A percentile compares a stretch with the other conserved stretches of the same genome.
phyloP scores from a whole-genome alignment of 1,140 invertebrate genomes.

The Belonocnema kinseyi region DNA sequence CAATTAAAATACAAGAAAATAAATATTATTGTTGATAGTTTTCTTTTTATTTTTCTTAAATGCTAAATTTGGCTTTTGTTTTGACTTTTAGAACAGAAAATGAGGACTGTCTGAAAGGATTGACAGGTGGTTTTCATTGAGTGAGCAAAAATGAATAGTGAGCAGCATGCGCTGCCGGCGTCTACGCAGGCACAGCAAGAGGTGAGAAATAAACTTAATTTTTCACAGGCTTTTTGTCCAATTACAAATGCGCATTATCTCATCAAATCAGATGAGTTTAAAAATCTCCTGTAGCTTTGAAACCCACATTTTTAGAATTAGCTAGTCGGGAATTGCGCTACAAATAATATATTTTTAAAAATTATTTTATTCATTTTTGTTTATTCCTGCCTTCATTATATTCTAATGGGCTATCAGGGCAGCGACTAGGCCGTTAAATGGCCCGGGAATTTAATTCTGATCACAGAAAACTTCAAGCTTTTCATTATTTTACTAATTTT shows the following conservation, averaged over 20 bases:
- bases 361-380: too few relatives aligned
- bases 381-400: too few relatives aligned
- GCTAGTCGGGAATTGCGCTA: too few relatives aligned
- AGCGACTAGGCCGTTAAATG: too few relatives aligned
- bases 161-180: conserved; percentile 75
- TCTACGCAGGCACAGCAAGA: conserved; percentile 75
- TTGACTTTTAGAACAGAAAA: conserved; percentile 65
- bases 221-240: conserved; percentile 60
- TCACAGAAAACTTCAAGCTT: too few relatives aligned
- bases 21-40: too few relatives aligned
- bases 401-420: too few relatives aligned
- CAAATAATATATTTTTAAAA: too few relatives aligned
- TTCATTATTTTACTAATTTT: too few relatives aligned
- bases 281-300: neutral
- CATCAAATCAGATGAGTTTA: conserved; percentile 33
- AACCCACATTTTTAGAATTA: too few relatives aligned
- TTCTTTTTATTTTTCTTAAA: neutral
- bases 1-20: too few relatives aligned
- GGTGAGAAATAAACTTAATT: conserved; percentile 60
- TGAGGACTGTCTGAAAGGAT: conserved; percentile 61
- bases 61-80: conserved; percentile 7
- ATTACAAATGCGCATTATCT: conserved; percentile 62
- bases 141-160: conserved; percentile 75
- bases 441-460: too few relatives aligned
- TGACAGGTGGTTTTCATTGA: conserved; percentile 64